Evolutionary conservation across 2,113 vertebrate species (phyloP).

Genomic region (Artemisiospiza belli): DNA sequence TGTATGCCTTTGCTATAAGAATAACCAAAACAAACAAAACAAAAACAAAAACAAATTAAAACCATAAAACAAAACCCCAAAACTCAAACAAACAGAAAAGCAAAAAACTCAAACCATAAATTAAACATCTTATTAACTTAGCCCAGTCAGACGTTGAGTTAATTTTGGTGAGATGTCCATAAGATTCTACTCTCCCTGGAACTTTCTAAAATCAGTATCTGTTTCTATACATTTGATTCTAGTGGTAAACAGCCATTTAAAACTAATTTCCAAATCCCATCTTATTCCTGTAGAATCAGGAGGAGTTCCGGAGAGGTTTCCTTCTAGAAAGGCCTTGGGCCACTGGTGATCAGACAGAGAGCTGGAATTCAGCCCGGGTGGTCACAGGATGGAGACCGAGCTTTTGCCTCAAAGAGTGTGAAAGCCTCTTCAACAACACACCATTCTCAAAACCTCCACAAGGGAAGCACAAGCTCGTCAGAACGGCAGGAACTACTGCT

Average conservation of each 20-base stretch:
- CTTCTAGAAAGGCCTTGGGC: background rate
- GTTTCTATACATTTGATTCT: background rate
- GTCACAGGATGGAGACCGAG: background rate
- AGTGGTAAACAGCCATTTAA: background rate
- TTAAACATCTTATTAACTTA: background rate
- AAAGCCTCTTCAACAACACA: background rate
- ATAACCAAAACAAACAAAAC: no score
- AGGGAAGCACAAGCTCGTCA: background rate
- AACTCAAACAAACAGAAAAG: background rate
- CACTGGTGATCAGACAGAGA: rapidly evolving
- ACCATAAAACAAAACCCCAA: background rate
- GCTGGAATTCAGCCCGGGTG: background rate
- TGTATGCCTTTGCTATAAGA: background rate
- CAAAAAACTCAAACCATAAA: background rate
- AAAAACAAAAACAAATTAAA: no score
- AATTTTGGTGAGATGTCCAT: background rate
- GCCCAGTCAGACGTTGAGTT: background rate
- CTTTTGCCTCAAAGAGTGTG: background rate
- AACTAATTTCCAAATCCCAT: background rate
- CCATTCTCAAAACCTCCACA: background rate
- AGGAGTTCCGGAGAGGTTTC: background rate
- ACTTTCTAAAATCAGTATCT: background rate
- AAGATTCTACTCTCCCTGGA: background rate
- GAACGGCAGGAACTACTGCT: background rate
- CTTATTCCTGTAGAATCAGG: background rate